A percentile compares a stretch with the other conserved stretches of the same genome.
phyloP scores from a whole-genome alignment of 2,888 invertebrate genomes.

The Acronicta leporina region DNA sequence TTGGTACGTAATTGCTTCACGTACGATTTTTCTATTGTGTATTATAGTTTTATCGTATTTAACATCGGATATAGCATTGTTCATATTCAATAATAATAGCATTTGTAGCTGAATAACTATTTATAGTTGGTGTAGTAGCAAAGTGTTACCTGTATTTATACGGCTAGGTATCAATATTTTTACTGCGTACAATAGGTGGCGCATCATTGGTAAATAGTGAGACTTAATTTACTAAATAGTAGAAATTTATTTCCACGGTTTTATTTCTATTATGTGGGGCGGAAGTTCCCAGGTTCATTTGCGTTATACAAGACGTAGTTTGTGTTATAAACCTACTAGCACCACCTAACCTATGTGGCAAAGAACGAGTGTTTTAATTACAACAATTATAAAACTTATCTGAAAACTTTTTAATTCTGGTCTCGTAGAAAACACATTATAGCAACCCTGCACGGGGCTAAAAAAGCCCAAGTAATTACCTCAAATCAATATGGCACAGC shows the following conservation, averaged over 20 bases:
- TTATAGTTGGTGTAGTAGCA: constrained; percentile 2
- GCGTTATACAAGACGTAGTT: not conserved
- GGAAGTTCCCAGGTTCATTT: not conserved
- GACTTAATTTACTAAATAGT: constrained; percentile 5
- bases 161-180: constrained; percentile 25
- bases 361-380: not conserved
- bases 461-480: too few species aligned
- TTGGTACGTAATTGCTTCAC: too few species aligned
- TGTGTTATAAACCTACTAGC: not conserved
- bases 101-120: constrained; percentile 7
- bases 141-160: constrained; percentile 8
- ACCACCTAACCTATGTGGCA: not conserved
- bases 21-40: not conserved
- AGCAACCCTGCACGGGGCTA: too few species aligned
- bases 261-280: constrained; percentile 1
- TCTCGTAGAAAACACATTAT: too few species aligned
- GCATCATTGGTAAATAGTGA: constrained; percentile 10
- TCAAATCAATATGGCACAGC: too few species aligned
- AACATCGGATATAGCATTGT: constrained; percentile 10
- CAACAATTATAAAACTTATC: too few species aligned
- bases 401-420: too few species aligned
- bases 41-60: not conserved
- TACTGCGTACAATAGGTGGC: not conserved
- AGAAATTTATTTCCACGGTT: constrained; percentile 9
- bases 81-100: constrained; percentile 3